phyloP scores from a whole-genome alignment of 2,797 vertebrate species.

The Coendou prehensilis region DNA sequence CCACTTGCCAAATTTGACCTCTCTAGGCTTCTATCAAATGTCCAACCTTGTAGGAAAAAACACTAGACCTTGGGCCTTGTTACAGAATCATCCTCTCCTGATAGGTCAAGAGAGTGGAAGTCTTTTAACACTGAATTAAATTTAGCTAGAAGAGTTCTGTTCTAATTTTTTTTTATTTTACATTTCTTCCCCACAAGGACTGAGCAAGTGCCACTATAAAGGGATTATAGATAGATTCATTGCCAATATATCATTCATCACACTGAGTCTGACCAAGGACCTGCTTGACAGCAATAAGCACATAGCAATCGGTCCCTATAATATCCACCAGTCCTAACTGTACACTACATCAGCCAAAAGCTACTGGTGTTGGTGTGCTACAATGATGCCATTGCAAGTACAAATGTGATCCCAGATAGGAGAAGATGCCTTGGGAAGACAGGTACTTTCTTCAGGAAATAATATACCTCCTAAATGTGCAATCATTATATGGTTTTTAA shows the following conservation, averaged over 20 bases:
- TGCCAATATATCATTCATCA: neutral
- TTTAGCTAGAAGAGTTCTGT: neutral
- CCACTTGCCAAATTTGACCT: neutral
- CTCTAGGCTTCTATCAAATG: neutral
- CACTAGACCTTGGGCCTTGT: neutral
- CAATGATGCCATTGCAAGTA: neutral
- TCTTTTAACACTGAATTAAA: neutral
- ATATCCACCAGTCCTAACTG: too few relatives aligned
- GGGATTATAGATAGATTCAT: neutral
- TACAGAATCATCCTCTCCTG: neutral
- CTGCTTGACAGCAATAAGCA: neutral
- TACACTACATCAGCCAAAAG: neutral
- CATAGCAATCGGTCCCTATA: neutral
- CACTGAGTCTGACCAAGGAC: neutral
- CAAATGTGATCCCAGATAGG: neutral
- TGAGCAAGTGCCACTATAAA: neutral
- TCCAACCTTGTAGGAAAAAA: neutral
- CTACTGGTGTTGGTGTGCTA: neutral
- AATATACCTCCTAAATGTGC: neutral
- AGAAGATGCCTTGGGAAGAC: neutral
- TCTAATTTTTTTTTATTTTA: neutral
- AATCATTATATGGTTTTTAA: neutral
- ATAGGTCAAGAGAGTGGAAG: neutral
- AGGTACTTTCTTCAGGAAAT: neutral
- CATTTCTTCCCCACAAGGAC: neutral